Evolutionary conservation across 2,888 invertebrate species (phyloP), one percentile per base, ranked within the genome.

Genomic region (Adelphocoris suturalis): DNA sequence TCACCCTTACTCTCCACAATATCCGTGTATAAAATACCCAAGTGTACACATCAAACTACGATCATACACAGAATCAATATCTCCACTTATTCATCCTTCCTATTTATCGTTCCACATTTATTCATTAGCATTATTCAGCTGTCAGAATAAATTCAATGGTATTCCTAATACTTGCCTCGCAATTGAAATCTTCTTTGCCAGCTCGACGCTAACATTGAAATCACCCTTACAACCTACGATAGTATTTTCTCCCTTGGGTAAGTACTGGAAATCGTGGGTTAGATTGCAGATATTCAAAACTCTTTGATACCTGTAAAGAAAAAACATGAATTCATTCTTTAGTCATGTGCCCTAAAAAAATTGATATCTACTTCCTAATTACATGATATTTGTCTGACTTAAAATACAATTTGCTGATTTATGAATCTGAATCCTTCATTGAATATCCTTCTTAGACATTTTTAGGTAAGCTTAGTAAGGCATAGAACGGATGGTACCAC

Each of bases 151-250:
- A n/a, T n/a, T n/a, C n/a, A 52, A 52, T 61, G 2, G 7, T n/a
- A 3, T 12, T 23, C 68, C 68, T 68, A n/a, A n/a, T 19, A 78
- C 78, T 16, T 78, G 47, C 88, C 88, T 88, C 23, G 88, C 88
- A 12, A 88, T 80, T 16, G 88, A 78, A n/a, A 88, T 88, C 46
- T 88, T 88, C 37, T 80, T 80, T 5, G 88, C 78, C n/a, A 88
- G 28, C n/a, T 81, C 57, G 13, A n/a, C 14, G 5, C 27, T 28
- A 14, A 88, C 61, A n/a, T 81, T 88, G 11, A 80, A 23, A 46
- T 88, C 88, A 0, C 88, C 88, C 46, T 88, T 88, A 19, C 80
- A 80, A 11, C 88, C 88, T 28, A 88, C 46, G 14, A 88, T 78
- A 3, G 88, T 88, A 3, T 78, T 57, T 23, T 88, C 88, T 12